Base-by-base conservation (phyloP, 30 jellyfish, hydroid and myxozoan species). In the Turritopsis rubra region DNA sequence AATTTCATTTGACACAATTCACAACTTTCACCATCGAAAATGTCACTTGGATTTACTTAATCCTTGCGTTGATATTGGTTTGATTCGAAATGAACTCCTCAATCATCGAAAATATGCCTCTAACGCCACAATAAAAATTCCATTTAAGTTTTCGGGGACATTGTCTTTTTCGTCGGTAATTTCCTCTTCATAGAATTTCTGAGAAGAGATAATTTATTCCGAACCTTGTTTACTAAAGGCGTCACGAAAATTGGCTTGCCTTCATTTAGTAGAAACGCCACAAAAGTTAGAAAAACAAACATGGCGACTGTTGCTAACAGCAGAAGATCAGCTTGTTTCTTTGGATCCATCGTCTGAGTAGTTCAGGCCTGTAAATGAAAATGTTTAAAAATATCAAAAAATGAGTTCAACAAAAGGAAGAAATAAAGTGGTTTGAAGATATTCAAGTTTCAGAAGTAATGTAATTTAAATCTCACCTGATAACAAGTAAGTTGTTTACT, bases 281-380 rank as follows among this genome's bases (percentile, higher is more conserved):
- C 13, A 21, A 74, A 74, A 21, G 82, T 74, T 21, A 74, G 21
- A 17, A 74, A 24, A 23, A 74, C 41, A 30, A 74, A 74, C 65
- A 74, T 16, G 41, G 54, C 82, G 1, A 74, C 65, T 26, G 82
- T 74, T 74, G 82, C 65, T 52, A 74, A 30, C 24, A 74, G 82
- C 21, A 74, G 24, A 72, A 74, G 65, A 30, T 74, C 82, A 30
- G 82, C 82, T 21, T 74, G 53, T 74, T 3, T 74, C 26, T 52
- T 30, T 21, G 82, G 65, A 16, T 74, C 82, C 82, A 74, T 74
- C 17, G 54, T 0, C 18, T 41, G 60, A 41, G 13, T 13, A 41
- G 13, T 3, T 41, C 60, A 5, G 60, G 9, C 60, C 60, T 41
- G 60, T 3, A 41, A 41, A 41, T 41, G 60, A 41, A 41, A 41